phyloP scores from a whole-genome alignment of 1,140 invertebrate species.

The Capitella teleta region DNA sequence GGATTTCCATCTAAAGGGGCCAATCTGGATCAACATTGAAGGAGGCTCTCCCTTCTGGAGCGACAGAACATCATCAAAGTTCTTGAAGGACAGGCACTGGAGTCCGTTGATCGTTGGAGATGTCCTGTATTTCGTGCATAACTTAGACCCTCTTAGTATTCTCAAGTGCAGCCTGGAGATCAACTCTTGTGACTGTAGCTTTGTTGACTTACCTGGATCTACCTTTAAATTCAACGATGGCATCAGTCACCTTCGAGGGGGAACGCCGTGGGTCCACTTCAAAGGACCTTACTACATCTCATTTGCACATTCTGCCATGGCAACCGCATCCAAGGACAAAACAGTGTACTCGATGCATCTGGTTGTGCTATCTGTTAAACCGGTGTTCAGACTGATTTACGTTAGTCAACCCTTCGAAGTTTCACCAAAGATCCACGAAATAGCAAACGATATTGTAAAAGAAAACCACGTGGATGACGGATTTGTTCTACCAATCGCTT shows the following conservation, averaged over 20 bases:
- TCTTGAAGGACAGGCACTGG: conserved; percentile 18
- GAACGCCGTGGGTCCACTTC: conserved; percentile 16
- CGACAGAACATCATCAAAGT: conserved; percentile 10
- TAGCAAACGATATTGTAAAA: too few relatives aligned
- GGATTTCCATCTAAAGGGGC: conserved; percentile 9
- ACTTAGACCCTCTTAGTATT: conserved; percentile 16
- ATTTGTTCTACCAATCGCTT: too few relatives aligned
- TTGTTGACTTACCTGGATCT: too few relatives aligned
- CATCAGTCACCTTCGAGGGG: conserved; percentile 14
- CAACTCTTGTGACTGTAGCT: too few relatives aligned
- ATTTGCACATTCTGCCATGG: conserved; percentile 14
- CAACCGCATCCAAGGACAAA: too few relatives aligned
- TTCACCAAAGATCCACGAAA: too few relatives aligned
- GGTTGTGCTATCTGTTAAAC: too few relatives aligned
- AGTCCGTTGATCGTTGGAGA: conserved; percentile 9
- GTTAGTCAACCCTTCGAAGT: too few relatives aligned
- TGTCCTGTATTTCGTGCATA: conserved; percentile 15
- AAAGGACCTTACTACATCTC: conserved; percentile 14
- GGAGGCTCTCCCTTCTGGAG: conserved; percentile 13
- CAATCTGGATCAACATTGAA: conserved; percentile 12
- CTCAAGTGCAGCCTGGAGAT: conserved; percentile 12
- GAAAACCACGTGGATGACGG: too few relatives aligned
- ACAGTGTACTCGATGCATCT: too few relatives aligned
- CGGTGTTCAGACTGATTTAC: too few relatives aligned
- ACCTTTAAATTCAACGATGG: conserved; percentile 13